Evolutionary conservation across 1,140 invertebrate genomes (phyloP).

Genomic region (Drosophila baimaii): DNA sequence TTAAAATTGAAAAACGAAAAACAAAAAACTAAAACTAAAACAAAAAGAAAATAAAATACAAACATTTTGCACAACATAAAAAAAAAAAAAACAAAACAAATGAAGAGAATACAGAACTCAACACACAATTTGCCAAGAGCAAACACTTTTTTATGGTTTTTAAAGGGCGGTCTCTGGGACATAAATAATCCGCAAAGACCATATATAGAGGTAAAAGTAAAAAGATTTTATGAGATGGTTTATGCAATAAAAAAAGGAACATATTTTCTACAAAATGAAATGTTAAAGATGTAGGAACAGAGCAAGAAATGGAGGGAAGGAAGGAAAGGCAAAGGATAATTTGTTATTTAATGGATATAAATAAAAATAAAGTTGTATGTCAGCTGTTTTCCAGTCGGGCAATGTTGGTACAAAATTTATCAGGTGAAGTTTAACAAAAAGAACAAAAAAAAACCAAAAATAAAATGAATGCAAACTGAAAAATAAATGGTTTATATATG

Average conservation of each 20-base stretch:
- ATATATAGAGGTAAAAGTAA: constrained; percentile 5
- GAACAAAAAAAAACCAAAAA: constrained; percentile 21
- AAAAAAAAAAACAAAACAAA: not conserved
- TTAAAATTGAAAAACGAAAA: constrained; percentile 43
- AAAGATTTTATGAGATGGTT: constrained; percentile 12
- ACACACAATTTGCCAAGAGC: constrained; percentile 31
- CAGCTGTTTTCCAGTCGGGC: constrained; percentile 50
- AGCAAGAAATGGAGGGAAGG: not conserved
- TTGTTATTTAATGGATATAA: constrained; percentile 36
- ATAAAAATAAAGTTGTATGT: constrained; percentile 27
- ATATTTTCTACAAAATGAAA: constrained; percentile 53
- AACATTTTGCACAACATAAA: constrained; percentile 41
- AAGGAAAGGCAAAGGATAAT: constrained; percentile 15
- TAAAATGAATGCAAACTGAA: constrained; percentile 19
- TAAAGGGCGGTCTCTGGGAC: constrained; percentile 31
- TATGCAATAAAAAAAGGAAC: constrained; percentile 18
- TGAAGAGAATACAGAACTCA: constrained; percentile 9
- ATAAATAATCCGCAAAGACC: constrained; percentile 9
- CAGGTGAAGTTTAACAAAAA: constrained; percentile 65
- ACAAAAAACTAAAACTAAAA: constrained; percentile 30
- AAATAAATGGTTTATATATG: constrained; percentile 50
- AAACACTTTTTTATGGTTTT: constrained; percentile 49
- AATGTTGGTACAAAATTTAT: constrained; percentile 81
- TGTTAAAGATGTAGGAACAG: constrained; percentile 44
- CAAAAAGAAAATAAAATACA: constrained; percentile 33